phyloP scores from a whole-genome alignment of 2,797 vertebrate species.

The Catharus ustulatus region DNA sequence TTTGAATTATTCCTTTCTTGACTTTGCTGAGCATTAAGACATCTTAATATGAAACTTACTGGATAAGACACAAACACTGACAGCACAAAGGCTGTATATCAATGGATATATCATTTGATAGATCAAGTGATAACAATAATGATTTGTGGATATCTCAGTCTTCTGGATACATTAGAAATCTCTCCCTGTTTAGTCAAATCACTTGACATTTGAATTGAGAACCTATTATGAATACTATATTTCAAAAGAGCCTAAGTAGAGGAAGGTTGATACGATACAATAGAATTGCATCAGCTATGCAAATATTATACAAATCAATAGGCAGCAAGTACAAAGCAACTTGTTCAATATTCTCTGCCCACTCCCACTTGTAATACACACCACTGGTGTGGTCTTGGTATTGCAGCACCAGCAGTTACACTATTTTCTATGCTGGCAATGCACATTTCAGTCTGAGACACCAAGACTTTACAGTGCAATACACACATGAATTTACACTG shows the following conservation, averaged over 20 bases:
- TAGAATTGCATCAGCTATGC: neutral
- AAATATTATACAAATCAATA: neutral
- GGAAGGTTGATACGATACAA: neutral
- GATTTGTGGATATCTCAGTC: neutral
- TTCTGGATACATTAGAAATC: neutral
- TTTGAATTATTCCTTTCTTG: conserved; percentile 13
- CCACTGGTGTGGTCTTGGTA: neutral
- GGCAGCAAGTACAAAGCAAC: neutral
- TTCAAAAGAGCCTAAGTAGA: neutral
- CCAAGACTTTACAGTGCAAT: neutral
- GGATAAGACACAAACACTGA: neutral
- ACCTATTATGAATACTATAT: neutral
- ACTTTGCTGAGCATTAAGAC: neutral
- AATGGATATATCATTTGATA: neutral
- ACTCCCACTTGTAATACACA: neutral
- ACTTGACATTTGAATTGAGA: neutral
- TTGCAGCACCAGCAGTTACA: neutral
- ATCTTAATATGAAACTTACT: neutral
- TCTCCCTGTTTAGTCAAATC: neutral
- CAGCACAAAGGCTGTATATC: neutral
- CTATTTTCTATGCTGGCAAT: neutral
- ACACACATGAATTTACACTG: neutral
- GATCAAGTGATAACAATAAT: neutral
- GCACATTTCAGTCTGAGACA: neutral
- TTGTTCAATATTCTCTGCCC: neutral